Percentiles rank a stretch among this genome's conserved stretches.
These are phyloP conservation scores for Ailurus styani DNA, from an alignment of 2,113 vertebrate genomes.

Conservation along the genomic window DNA sequence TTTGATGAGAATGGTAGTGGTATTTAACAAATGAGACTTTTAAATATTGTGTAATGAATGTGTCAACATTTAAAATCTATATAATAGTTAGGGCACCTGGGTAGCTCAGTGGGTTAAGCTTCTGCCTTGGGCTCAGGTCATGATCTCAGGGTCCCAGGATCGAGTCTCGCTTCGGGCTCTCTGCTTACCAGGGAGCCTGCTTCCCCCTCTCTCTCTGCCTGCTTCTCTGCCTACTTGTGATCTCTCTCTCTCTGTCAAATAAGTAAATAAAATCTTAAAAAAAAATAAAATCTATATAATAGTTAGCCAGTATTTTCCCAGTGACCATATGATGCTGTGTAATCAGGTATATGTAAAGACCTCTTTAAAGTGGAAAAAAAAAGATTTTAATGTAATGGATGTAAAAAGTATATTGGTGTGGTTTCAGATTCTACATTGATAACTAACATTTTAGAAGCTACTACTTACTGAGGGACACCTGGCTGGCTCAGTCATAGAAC, in stretches of 20 bases:
- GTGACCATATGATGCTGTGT: background rate
- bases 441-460: background rate
- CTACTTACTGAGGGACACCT: background rate
- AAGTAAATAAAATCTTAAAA: too few species aligned
- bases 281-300: too few species aligned
- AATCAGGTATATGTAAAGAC: background rate
- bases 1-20: background rate
- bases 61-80: background rate
- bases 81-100: too few species aligned
- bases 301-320: background rate
- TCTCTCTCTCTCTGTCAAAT: too few species aligned
- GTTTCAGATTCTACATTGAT: background rate
- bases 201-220: too few species aligned
- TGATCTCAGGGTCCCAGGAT: too few species aligned
- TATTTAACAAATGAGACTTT: background rate
- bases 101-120: too few species aligned
- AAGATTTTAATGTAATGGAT: background rate
- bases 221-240: too few species aligned
- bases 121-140: too few species aligned
- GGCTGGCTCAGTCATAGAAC: background rate
- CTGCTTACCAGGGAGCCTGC: too few species aligned
- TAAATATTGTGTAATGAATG: slow-evolving; percentile 22
- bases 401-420: background rate
- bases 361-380: background rate
- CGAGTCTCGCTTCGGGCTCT: too few species aligned